Conservation (phyloP, 2,888 invertebrate genomes). For the Syritta pipiens region DNA sequence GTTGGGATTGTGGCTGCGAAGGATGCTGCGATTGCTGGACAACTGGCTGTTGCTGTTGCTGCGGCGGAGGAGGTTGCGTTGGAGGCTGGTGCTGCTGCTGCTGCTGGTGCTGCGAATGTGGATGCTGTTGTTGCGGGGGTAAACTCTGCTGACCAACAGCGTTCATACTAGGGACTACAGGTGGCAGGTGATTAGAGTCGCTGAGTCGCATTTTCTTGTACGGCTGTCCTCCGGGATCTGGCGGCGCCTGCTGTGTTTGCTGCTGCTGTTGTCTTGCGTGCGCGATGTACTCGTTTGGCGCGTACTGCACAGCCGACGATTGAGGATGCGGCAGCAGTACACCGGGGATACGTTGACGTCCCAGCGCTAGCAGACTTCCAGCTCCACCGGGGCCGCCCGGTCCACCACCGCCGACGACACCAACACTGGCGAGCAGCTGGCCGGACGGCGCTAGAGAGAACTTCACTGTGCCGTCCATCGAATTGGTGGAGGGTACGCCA, state of each 20-base stretch:
- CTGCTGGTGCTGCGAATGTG: slow-evolving; percentile 55
- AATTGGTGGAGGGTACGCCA: slow-evolving; percentile 83
- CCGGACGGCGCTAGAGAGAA: slow-evolving; percentile 67
- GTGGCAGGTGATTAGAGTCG: slow-evolving; percentile 78
- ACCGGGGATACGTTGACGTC: slow-evolving; percentile 72
- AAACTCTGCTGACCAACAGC: slow-evolving; percentile 72
- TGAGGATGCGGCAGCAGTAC: slow-evolving; percentile 73
- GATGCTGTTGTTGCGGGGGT: slow-evolving; percentile 57
- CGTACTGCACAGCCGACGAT: slow-evolving; percentile 76
- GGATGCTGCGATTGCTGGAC: slow-evolving; percentile 34
- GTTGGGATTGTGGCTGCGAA: slow-evolving; percentile 53
- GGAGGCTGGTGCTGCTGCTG: slow-evolving; percentile 45
- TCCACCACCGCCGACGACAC: slow-evolving; percentile 66
- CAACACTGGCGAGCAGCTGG: slow-evolving; percentile 71
- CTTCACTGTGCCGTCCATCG: slow-evolving; percentile 68
- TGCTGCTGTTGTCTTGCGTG: slow-evolving; percentile 74
- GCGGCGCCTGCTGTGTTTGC: slow-evolving; percentile 74
- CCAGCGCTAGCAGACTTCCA: slow-evolving; percentile 72
- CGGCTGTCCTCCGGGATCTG: slow-evolving; percentile 79
- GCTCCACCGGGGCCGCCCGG: slow-evolving; percentile 57
- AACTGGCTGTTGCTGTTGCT: slow-evolving; percentile 32
- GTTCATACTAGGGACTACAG: slow-evolving; percentile 82
- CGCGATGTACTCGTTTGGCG: slow-evolving; percentile 77
- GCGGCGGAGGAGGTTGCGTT: slow-evolving; percentile 80
- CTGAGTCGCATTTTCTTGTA: slow-evolving; percentile 77